These are phyloP conservation scores for Cryptotermes secundus DNA, from an alignment of 1,140 invertebrate species.

Conservation along the genomic window DNA sequence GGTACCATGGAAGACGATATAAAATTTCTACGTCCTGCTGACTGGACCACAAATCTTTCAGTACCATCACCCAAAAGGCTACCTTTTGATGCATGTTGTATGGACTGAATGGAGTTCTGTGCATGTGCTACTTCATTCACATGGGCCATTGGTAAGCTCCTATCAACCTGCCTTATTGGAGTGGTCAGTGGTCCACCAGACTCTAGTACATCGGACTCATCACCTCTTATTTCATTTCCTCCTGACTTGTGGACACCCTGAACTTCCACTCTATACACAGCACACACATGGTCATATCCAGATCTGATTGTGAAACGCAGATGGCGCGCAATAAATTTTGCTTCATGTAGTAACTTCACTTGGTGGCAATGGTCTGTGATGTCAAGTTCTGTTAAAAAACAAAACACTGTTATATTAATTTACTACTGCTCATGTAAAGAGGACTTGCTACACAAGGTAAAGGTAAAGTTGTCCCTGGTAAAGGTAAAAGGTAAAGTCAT, in stretches of 20 bases:
- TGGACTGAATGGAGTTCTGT: too few species aligned
- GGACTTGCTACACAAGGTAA: too few species aligned
- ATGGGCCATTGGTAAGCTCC: too few species aligned
- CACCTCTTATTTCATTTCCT: neutral
- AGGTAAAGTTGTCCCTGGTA: too few species aligned
- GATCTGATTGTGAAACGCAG: neutral
- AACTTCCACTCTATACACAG: conserved; percentile 4
- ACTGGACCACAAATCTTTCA: neutral
- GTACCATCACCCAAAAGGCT: too few species aligned
- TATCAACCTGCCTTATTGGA: too few species aligned
- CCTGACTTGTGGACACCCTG: neutral
- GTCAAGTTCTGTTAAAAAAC: neutral
- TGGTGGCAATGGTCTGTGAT: neutral
- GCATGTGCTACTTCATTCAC: too few species aligned
- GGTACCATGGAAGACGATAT: neutral
- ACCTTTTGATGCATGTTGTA: too few species aligned
- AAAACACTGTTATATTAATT: neutral
- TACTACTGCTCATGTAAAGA: neutral
- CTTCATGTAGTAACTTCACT: neutral
- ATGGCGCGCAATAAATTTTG: neutral
- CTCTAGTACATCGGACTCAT: neutral
- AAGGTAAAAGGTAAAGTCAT: too few species aligned
- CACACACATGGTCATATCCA: neutral
- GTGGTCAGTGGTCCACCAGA: too few species aligned
- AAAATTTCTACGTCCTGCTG: neutral